Evolutionary conservation across 2,797 vertebrate species (phyloP), one percentile per base, ranked within the genome.

Genomic region (Pantherophis vulpinus): DNA sequence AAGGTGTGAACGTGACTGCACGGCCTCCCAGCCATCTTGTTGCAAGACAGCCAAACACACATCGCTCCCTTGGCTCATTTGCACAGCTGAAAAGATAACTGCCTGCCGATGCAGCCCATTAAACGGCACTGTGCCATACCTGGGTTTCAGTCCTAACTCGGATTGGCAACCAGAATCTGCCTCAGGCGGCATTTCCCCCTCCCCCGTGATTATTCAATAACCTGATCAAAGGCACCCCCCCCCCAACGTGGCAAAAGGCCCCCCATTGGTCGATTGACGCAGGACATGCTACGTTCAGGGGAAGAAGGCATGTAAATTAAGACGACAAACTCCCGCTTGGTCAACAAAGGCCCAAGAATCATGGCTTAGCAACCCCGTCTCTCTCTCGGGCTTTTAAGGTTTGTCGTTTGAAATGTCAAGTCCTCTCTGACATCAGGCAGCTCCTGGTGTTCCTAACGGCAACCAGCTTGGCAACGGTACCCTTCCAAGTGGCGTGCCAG

Each of bases 151-250:
- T 91, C 90, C 70, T 47, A 58, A 11, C 0, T 32, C 5, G 92
- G 88, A 74, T 86, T 88, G 51, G 91, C 94, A 94, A 90, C n/a
- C 86, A 56, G 94, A 55, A 61, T 89, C 56, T 87, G 14, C 93
- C 37, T 14, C 94, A 94, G 70, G 93, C 89, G 54, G 70, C 91
- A 58, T 51, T 51, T 5, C 47, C 7, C 6, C 47, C 47, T 1
- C 47, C 47, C 47, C 94, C 92, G 87, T 90, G 91, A 94, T 92
- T 59, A 91, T 91, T 59, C 79, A 93, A 93, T 92, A 94, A 94
- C 92, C 93, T 89, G 60, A 93, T 90, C 88, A 90, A 83, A 94
- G 37, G 88, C 42, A 86, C 87, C 93, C 93, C 89, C 87, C 93
- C 92, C 89, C 10, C 66, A 37, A 70, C 5, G 5, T n/a, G n/a